These are phyloP conservation scores for Alaudala cheleensis DNA, from an alignment of 2,113 vertebrate species.

Conservation along the genomic window DNA sequence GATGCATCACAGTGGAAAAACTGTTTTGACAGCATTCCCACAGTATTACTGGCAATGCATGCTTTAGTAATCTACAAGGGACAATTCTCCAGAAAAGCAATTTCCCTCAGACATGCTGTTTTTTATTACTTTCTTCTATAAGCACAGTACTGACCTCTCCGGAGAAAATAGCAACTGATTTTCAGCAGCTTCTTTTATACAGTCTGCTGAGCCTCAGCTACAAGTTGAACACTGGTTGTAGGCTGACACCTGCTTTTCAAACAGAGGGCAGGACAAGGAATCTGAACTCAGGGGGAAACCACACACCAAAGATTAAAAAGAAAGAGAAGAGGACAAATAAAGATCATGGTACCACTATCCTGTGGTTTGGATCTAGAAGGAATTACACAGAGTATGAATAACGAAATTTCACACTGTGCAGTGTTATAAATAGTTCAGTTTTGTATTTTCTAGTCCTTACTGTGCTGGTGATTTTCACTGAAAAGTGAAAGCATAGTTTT, in stretches of 20 bases:
- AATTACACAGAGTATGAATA: background rate
- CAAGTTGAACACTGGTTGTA: conserved; percentile 37
- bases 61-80: conserved; percentile 56
- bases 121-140: conserved; percentile 65
- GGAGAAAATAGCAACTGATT: conserved; percentile 49
- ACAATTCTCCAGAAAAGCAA: conserved; percentile 64
- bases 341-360: background rate
- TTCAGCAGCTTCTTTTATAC: conserved; percentile 26
- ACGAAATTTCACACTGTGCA: background rate
- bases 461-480: background rate
- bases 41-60: conserved; percentile 35
- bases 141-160: conserved; percentile 36
- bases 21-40: conserved; percentile 52
- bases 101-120: conserved; percentile 43
- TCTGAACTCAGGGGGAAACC: background rate
- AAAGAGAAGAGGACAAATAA: background rate
- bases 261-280: conserved; percentile 17
- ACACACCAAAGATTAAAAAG: background rate
- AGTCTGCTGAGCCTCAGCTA: conserved; percentile 20
- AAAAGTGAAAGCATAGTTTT: background rate
- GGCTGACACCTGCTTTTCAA: conserved; percentile 56
- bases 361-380: background rate
- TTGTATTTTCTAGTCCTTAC: background rate
- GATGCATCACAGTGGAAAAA: conserved; percentile 48
- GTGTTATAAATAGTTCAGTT: background rate